Percentiles rank a stretch among this genome's conserved stretches.
These are phyloP conservation scores for Gallinago paraguaiae DNA, from an alignment of 2,113 vertebrate species.

Conservation along the genomic window DNA sequence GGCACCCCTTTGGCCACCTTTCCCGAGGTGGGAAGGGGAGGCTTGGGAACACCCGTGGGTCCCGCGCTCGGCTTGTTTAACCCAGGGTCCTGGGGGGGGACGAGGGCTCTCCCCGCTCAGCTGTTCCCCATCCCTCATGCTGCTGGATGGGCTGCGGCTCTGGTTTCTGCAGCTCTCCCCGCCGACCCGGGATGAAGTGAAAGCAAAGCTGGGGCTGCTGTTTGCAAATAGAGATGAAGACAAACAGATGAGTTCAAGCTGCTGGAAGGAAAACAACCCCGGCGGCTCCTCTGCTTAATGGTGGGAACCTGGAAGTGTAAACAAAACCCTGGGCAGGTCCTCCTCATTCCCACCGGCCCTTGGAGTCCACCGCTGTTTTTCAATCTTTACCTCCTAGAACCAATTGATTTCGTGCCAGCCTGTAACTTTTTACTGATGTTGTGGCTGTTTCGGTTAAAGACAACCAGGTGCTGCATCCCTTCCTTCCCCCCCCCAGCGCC, in stretches of 20 bases:
- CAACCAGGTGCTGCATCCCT: conserved; percentile 71
- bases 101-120: conserved; percentile 5
- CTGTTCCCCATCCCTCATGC: conserved; percentile 63
- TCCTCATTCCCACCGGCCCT: conserved; percentile 66
- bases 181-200: not conserved
- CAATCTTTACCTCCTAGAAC: conserved; percentile 76
- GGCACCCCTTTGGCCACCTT: rapidly evolving
- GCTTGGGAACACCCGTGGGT: not conserved
- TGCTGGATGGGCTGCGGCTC: not conserved
- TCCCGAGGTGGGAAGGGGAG: not conserved
- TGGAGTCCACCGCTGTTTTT: conserved; percentile 57
- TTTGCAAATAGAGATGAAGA: conserved; percentile 69
- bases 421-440: conserved; percentile 75
- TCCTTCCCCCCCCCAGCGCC: not conserved
- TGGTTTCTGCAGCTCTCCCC: not conserved
- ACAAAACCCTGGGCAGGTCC: conserved; percentile 64
- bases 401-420: conserved; percentile 76
- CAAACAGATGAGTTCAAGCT: conserved; percentile 71
- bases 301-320: conserved; percentile 74
- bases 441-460: conserved; percentile 74
- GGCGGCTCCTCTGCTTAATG: conserved; percentile 54
- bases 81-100: not conserved
- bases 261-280: conserved; percentile 66
- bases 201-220: conserved; percentile 57
- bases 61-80: not conserved